Conservation (phyloP, 2,888 invertebrate genomes). For the Mythimna vitellina region DNA sequence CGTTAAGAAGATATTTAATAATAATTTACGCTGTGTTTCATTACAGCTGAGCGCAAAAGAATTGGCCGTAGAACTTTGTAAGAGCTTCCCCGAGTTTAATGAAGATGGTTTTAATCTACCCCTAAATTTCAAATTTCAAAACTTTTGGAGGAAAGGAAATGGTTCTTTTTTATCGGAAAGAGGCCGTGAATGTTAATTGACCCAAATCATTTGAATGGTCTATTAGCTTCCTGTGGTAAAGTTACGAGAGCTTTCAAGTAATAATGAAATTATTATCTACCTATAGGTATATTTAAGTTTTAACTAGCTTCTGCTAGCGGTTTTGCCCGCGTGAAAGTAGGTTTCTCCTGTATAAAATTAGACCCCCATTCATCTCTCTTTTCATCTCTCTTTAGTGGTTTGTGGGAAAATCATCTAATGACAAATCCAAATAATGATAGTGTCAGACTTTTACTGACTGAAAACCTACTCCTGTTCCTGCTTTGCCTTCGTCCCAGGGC, state of each 20-base stretch:
- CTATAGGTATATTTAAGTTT: too few relatives aligned
- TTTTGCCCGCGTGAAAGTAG: too few relatives aligned
- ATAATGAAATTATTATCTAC: background rate
- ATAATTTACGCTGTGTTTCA: constrained; percentile 52
- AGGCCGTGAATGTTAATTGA: constrained; percentile 48
- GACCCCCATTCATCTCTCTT: too few relatives aligned
- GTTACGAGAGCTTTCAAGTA: constrained; percentile 18
- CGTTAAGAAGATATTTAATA: constrained; percentile 36
- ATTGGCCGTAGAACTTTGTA: constrained; percentile 38
- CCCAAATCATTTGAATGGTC: constrained; percentile 44
- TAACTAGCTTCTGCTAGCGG: too few relatives aligned
- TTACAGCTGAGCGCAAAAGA: constrained; percentile 39
- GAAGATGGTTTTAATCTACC: constrained; percentile 56
- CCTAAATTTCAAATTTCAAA: constrained; percentile 46
- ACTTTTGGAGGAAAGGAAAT: constrained; percentile 39
- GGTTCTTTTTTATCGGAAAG: constrained; percentile 46
- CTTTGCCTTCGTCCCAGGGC: too few relatives aligned
- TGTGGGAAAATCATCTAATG: too few relatives aligned
- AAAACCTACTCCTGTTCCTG: too few relatives aligned
- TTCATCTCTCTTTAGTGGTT: too few relatives aligned
- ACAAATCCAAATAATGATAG: too few relatives aligned
- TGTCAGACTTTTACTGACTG: too few relatives aligned
- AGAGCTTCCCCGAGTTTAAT: constrained; percentile 51
- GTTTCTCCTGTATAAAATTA: too few relatives aligned
- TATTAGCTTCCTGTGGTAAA: constrained; percentile 22